A percentile compares a stretch with the other conserved stretches of the same genome.
Evolutionary conservation across 1,140 invertebrate genomes (phyloP).

Genomic region (Leptinotarsa defecta): DNA sequence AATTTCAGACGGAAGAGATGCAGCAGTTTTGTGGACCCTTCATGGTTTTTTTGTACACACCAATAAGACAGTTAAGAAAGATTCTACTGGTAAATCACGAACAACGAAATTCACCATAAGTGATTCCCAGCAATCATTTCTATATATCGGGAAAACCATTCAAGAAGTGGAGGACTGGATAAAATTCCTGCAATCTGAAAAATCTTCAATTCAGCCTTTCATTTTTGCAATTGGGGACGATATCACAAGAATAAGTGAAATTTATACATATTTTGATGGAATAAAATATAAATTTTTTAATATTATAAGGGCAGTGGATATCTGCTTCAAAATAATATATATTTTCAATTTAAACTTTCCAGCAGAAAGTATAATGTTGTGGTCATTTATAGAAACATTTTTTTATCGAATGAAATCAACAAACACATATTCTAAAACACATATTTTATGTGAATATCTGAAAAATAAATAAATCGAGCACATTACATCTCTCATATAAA

Average conservation of each 20-base stretch:
- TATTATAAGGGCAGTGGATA: background rate
- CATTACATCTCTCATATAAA: too few relatives aligned
- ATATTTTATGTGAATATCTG: background rate
- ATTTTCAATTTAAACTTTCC: background rate
- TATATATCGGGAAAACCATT: background rate
- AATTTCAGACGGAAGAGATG: too few relatives aligned
- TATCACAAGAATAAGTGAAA: background rate
- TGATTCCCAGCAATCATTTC: background rate
- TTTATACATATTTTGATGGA: background rate
- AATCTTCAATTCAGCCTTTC: background rate
- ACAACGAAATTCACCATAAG: background rate
- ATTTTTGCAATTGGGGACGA: background rate
- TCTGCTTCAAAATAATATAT: slow-evolving; percentile 3
- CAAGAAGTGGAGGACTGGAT: slow-evolving; percentile 1
- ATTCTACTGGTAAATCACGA: background rate
- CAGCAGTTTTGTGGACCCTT: background rate
- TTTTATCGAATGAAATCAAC: background rate
- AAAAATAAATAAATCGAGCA: background rate
- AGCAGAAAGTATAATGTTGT: background rate
- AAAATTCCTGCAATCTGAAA: background rate
- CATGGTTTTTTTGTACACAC: background rate
- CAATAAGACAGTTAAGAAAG: background rate
- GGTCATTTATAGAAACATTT: background rate
- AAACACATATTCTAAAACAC: background rate
- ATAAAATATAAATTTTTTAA: background rate